Evolutionary conservation across 2,888 invertebrate genomes (phyloP).

Genomic region (Drosophila subquinaria): DNA sequence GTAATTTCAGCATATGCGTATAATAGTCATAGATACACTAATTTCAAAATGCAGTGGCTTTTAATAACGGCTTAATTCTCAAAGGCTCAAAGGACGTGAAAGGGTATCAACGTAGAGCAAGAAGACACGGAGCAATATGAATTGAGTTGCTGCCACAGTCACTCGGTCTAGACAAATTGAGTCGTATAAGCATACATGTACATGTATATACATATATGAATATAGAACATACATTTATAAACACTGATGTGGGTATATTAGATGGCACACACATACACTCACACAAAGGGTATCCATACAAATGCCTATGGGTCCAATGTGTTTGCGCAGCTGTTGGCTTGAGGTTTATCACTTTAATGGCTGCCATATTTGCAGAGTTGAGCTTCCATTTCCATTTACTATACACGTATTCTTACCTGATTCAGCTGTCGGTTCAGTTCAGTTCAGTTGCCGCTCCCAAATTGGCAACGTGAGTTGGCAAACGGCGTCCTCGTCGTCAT

Average conservation of each 20-base stretch:
- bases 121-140: conserved; percentile 25
- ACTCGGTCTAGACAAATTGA: conserved; percentile 69
- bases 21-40: conserved; percentile 20
- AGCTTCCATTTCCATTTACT: conserved; percentile 42
- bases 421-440: conserved; percentile 14
- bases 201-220: conserved; percentile 1
- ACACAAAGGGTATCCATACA: conserved; percentile 2
- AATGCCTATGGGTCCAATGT: conserved; percentile 50
- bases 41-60: conserved; percentile 39
- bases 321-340: conserved; percentile 54
- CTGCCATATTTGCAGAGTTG: conserved; percentile 71
- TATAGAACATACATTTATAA: too few species aligned
- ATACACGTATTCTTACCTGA: conserved; percentile 11
- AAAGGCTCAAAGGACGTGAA: neutral
- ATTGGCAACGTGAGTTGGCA: conserved; percentile 77
- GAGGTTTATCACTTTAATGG: conserved; percentile 77
- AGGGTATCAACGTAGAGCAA: conserved; percentile 31
- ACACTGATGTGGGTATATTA: conserved; percentile 13
- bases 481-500: conserved; percentile 3
- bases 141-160: conserved; percentile 30
- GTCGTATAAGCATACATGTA: conserved; percentile 29
- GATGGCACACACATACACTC: conserved; percentile 2
- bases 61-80: conserved; percentile 28
- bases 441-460: conserved; percentile 25
- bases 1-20: conserved; percentile 22